Percentiles rank a stretch among this genome's conserved stretches.
Evolutionary conservation across 2,113 vertebrate species (phyloP).

Genomic region (Sorex araneus): DNA sequence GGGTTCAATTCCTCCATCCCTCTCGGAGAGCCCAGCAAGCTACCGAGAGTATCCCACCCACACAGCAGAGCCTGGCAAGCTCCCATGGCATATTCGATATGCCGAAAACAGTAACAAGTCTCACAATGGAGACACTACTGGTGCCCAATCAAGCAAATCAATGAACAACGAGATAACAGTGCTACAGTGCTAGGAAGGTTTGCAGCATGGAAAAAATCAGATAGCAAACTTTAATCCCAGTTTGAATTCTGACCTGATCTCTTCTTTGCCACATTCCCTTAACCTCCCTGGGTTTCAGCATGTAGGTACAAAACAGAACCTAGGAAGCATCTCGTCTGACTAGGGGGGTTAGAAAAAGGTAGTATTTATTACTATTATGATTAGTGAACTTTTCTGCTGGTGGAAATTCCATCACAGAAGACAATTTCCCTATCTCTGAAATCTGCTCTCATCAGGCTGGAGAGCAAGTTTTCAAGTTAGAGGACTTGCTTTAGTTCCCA

Average conservation of each 20-base stretch:
- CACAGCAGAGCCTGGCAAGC: no score
- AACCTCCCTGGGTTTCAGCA: neutral
- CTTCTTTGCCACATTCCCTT: neutral
- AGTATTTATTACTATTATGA: neutral
- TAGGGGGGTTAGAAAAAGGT: neutral
- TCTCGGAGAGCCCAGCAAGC: no score
- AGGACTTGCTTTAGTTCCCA: neutral
- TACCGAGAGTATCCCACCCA: no score
- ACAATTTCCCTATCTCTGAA: slow-evolving; percentile 15
- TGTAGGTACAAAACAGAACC: neutral
- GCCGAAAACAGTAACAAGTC: no score
- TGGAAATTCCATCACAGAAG: slow-evolving; percentile 12
- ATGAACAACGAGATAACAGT: no score
- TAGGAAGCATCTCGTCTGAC: slow-evolving; percentile 8
- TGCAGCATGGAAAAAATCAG: neutral
- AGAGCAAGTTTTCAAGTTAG: neutral
- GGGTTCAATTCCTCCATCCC: no score
- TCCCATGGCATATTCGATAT: no score
- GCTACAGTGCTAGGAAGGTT: no score
- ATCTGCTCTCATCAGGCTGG: neutral
- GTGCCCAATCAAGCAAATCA: no score
- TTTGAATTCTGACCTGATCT: neutral
- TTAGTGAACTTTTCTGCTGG: slow-evolving; percentile 16
- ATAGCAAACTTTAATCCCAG: neutral
- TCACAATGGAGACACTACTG: no score